Conservation (phyloP, 1,140 invertebrate genomes). For the Diprion similis region DNA sequence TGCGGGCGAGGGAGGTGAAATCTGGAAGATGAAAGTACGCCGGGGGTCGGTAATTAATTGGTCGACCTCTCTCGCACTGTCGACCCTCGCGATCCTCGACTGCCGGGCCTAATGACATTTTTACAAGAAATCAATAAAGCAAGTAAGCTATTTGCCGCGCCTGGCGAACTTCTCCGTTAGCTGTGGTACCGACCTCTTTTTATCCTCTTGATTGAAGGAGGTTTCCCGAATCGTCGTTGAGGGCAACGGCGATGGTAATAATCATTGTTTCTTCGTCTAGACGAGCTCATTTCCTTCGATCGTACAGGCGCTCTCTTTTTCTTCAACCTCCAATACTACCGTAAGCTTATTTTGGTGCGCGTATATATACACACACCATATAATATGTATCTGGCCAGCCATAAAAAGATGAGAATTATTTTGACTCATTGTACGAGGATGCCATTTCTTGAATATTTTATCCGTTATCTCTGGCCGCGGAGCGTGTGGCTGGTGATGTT, state of each 20-base stretch:
- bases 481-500: constrained; percentile 1
- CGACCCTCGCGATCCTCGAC: constrained; percentile 6
- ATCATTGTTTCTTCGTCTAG: too few relatives aligned
- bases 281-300: too few relatives aligned
- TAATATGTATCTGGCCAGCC: too few relatives aligned
- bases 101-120: constrained; percentile 35
- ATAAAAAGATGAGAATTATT: too few relatives aligned
- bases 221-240: too few relatives aligned
- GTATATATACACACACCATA: too few relatives aligned
- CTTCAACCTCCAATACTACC: too few relatives aligned
- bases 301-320: too few relatives aligned
- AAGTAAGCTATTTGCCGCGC: not conserved
- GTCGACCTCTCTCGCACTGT: constrained; percentile 24
- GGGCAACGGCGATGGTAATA: too few relatives aligned
- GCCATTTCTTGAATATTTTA: constrained; percentile 5
- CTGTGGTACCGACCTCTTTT: not conserved
- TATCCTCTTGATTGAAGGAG: too few relatives aligned
- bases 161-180: not conserved
- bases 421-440: not conserved
- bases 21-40: constrained; percentile 38
- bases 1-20: constrained; percentile 25
- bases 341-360: too few relatives aligned
- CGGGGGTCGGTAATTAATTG: constrained; percentile 43
- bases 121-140: constrained; percentile 18
- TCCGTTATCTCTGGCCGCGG: constrained; percentile 1